Base-by-base conservation (phyloP, 1,140 invertebrate genomes). In the Drosophila arizonae region DNA sequence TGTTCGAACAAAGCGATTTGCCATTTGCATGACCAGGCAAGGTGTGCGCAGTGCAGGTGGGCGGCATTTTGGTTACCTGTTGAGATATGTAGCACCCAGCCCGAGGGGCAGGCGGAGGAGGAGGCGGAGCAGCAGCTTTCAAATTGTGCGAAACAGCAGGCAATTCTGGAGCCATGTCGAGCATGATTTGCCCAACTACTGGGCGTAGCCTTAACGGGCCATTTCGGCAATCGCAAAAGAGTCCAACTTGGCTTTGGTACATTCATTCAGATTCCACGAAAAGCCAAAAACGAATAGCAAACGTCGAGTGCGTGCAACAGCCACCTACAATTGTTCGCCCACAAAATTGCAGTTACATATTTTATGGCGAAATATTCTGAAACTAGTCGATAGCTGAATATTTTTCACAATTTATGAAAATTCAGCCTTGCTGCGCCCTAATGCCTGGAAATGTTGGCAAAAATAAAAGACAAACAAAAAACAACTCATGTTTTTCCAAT, bases 81-180 rank as follows among this genome's bases (percentile, higher is more conserved):
- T 85, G 80, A 79, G 64, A 63, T 54, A 75, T 64, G 54, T 75
- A 30, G 78, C 74, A 54, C 30, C 56, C 17, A 2, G 43, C 43
- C 15, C 33, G 0, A 4, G 28, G 46, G 64, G 81, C 63, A 15
- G 9, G 39, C 39, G 6, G 10, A 13, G n/a, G 15, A 15, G 43
- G n/a, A 15, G n/a, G 43, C 8, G 43, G 43, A 17, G 15, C 36
- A 15, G 17, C 60, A 55, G 33, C 41, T 77, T 78, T 61, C 81
- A 70, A 86, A 78, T 85, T 78, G 75, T 61, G 56, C 62, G 77
- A 73, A 41, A 41, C 76, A 82, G 73, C 71, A 75, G 72, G 69
- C 57, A 63, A 57, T 57, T 50, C 54, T 36, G 24, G 39, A 66
- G 56, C 61, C 71, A 68, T 62, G 71, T 69, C 41, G 43, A 69